phyloP scores from a whole-genome alignment of 2,797 vertebrate genomes.

The Fratercula arctica region DNA sequence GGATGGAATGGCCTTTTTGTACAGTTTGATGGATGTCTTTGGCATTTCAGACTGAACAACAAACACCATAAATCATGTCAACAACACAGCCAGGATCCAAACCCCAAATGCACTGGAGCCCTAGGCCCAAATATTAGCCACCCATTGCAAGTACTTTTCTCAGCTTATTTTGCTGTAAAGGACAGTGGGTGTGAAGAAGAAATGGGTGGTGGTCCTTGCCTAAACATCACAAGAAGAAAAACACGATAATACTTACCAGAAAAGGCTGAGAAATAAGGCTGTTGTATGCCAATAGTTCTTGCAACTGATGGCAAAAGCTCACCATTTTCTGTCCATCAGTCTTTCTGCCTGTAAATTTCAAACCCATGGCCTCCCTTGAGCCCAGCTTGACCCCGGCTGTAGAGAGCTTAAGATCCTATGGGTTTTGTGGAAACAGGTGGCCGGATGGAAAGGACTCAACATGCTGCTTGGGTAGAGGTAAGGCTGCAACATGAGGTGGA shows the following conservation, averaged over 20 bases:
- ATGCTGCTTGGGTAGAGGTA: background rate
- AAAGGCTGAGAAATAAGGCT: background rate
- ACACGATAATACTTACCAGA: background rate
- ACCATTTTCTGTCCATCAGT: background rate
- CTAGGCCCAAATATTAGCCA: background rate
- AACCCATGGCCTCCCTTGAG: background rate
- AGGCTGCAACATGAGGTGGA: background rate
- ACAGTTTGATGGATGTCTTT: constrained; percentile 3
- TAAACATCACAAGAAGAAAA: background rate
- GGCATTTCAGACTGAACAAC: constrained; percentile 10
- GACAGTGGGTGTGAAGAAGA: background rate
- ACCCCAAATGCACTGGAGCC: background rate
- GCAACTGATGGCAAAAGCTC: background rate
- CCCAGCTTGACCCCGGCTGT: background rate
- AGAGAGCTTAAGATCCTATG: background rate
- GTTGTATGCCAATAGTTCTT: background rate
- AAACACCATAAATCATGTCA: constrained; percentile 29
- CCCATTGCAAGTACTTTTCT: background rate
- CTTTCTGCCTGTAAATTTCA: background rate
- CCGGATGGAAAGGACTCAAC: background rate
- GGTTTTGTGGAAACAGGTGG: background rate
- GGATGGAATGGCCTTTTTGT: background rate
- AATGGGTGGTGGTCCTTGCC: background rate
- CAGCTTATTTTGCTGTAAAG: background rate
- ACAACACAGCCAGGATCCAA: background rate